Percentiles rank a stretch among this genome's conserved stretches.
Evolutionary conservation across 64 coral and sea anemone species (phyloP).

Genomic region (Stylophora pistillata): DNA sequence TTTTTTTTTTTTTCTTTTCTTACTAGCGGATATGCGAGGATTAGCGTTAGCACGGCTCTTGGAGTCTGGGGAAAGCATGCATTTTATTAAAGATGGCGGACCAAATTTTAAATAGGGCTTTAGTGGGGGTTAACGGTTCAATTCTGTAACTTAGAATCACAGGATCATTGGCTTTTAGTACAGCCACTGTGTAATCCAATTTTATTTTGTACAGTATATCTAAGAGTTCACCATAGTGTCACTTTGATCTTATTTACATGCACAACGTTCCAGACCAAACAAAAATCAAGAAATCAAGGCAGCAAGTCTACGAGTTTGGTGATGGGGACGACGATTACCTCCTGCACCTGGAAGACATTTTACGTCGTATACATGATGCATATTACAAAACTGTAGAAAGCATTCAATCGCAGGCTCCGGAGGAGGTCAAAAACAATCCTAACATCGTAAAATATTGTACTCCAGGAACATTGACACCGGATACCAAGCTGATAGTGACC

Average conservation of each 20-base stretch:
- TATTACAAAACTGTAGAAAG: slow-evolving; percentile 74
- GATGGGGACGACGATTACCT: slow-evolving; percentile 91
- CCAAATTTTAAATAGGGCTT: too few species aligned
- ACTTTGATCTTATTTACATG: neutral
- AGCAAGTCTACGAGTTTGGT: neutral
- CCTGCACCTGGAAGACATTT: slow-evolving; percentile 91
- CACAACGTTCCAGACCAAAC: neutral
- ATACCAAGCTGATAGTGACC: slow-evolving; percentile 68
- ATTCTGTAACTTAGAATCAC: too few species aligned
- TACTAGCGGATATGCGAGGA: too few species aligned
- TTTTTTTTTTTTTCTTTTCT: too few species aligned
- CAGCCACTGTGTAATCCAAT: too few species aligned
- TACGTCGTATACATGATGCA: slow-evolving; percentile 70
- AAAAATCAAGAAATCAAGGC: neutral
- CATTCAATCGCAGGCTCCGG: slow-evolving; percentile 2
- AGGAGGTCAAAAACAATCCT: slow-evolving; percentile 34
- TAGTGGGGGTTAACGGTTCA: too few species aligned
- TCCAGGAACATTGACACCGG: slow-evolving; percentile 63
- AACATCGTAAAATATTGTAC: slow-evolving; percentile 62
- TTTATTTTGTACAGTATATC: too few species aligned
- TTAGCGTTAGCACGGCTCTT: too few species aligned
- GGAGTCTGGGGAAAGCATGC: too few species aligned
- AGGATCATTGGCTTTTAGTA: too few species aligned
- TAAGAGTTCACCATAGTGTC: neutral
- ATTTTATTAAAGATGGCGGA: too few species aligned